A percentile compares a stretch with the other conserved stretches of the same genome.
These are phyloP conservation scores for Hyphantria cunea DNA, from an alignment of 1,140 invertebrate genomes.

Conservation along the genomic window DNA sequence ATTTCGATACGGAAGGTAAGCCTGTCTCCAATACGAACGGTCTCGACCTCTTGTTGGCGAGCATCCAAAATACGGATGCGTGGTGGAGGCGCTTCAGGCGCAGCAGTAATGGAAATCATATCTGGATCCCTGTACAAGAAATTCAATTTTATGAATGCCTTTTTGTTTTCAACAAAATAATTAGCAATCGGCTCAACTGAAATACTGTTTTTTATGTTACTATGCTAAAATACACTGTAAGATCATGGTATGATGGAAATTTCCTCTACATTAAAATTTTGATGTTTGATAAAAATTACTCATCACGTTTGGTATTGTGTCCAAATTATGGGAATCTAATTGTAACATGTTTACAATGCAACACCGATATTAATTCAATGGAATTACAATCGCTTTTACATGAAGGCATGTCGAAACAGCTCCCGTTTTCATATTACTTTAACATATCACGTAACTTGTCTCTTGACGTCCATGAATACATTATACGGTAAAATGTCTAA, in stretches of 20 bases:
- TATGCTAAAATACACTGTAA: too few species aligned
- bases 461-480: conserved; percentile 33
- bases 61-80: conserved; percentile 95
- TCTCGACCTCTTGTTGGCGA: conserved; percentile 93
- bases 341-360: conserved; percentile 58
- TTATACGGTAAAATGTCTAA: conserved; percentile 34
- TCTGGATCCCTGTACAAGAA: conserved; percentile 89
- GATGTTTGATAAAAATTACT: conserved; percentile 41
- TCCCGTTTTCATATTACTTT: conserved; percentile 35
- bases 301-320: conserved; percentile 46
- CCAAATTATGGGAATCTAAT: conserved; percentile 52
- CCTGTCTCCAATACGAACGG: conserved; percentile 96
- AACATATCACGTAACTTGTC: conserved; percentile 38
- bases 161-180: not conserved
- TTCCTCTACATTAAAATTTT: too few species aligned
- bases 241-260: not conserved
- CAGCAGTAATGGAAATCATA: conserved; percentile 97
- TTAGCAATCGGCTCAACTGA: not conserved
- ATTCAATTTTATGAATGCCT: not conserved
- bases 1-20: conserved; percentile 98
- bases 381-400: conserved; percentile 45
- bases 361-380: conserved; percentile 53
- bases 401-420: conserved; percentile 39
- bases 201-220: not conserved
- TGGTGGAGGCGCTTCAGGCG: conserved; percentile 96